Evolutionary conservation across 1,140 invertebrate species (phyloP).

Genomic region (Homarus americanus): DNA sequence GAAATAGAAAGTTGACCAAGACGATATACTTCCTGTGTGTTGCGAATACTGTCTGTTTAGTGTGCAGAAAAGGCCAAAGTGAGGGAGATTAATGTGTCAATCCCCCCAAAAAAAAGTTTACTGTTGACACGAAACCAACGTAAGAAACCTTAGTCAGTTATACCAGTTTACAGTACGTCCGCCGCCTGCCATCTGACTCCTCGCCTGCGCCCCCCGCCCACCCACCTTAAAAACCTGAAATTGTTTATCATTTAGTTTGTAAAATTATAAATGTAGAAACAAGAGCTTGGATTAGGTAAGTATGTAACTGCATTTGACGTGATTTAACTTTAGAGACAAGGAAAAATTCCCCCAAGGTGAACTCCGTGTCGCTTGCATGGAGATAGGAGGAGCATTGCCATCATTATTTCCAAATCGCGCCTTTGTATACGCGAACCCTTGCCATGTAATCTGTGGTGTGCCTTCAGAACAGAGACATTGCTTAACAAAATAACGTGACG

Average conservation of each 20-base stretch:
- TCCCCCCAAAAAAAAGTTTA: neutral
- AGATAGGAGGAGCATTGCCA: no score
- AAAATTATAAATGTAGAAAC: neutral
- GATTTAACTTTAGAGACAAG: no score
- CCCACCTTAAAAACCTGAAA: neutral
- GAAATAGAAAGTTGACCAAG: constrained; percentile 13
- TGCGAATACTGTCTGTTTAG: neutral
- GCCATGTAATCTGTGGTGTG: no score
- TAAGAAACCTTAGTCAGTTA: neutral
- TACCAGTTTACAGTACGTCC: neutral
- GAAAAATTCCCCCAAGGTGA: no score
- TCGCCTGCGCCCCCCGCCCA: neutral
- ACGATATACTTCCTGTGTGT: constrained; percentile 14
- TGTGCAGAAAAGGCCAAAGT: neutral
- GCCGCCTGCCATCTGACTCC: neutral
- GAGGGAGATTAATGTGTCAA: neutral
- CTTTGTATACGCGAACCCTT: no score
- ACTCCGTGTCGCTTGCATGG: no score
- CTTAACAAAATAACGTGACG: no score
- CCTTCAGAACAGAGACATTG: no score
- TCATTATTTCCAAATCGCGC: no score
- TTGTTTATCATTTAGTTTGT: neutral
- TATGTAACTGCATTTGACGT: neutral
- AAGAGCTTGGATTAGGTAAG: neutral
- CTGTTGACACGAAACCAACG: neutral